Base-by-base conservation (phyloP, 1,140 invertebrate genomes). In the Carposina sasakii region DNA sequence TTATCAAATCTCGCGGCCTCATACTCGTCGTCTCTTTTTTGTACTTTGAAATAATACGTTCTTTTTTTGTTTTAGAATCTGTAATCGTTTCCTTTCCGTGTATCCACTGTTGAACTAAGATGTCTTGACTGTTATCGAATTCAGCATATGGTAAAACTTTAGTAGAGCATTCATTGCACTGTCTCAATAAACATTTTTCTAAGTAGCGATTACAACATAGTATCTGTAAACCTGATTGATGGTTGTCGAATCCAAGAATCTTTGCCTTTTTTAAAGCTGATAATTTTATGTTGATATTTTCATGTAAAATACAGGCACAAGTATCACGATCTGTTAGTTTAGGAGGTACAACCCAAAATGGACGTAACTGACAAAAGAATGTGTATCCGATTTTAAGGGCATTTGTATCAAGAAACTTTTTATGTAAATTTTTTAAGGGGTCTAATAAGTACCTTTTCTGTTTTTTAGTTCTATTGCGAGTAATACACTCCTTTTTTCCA, bases 401-500 rank as follows among this genome's bases (percentile, higher is more conserved):
- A 19, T 16, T 3, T 40, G 37, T 40, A 9, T 28, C 24, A 6
- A 20, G 6, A 22, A 40, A 40, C 20, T 16, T 21, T 40, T 10
- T 22, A 16, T 20, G 16, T 10, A 40, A 21, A 40, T 40, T 40
- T 21, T 17, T 40, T 3, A 40, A 5, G 3, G 37, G 5, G 37
- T 40, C 37, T 10, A 6, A 9, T 10, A 40, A 16, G 13, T 20
- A 40, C 8, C 37, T 4, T 21, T 40, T 40, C 21, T 40, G 37
- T 40, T 40, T 40, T 13, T 21, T 40, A 19, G 9, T 13, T 17
- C 5, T 40, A 4, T 21, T 40, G 5, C 13, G 6, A 40, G 37
- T 40, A 21, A 40, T 40, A 21, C 13, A 40, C 10, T 40, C 37
- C 13, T 40, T 40, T 40, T 40, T 40, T 17, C 37, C 37, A 13